Evolutionary conservation across 2,888 invertebrate species (phyloP), one percentile per base, ranked within the genome.

Genomic region (Patella caerulea): DNA sequence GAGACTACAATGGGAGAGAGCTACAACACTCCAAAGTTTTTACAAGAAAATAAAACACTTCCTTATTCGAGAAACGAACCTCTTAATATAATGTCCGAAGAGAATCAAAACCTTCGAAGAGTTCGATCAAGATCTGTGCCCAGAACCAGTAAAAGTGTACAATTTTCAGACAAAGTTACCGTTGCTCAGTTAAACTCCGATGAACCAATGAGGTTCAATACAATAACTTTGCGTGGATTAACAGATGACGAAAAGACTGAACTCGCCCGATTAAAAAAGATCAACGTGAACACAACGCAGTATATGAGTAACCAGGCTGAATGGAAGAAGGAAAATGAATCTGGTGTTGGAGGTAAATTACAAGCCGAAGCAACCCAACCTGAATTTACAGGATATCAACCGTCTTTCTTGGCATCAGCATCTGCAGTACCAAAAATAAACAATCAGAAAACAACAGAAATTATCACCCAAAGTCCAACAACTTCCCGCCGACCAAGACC

Each of bases 21-120:
- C 75, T 91, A 88, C 82, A 91, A 89, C 83, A 88, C 88, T 7
- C 80, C 81, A 71, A 91, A 89, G 79, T 91, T 90, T 82, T 83
- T 91, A 34, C 91, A 91, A 82, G 90, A 91, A 56, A 83, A 88
- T 59, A 81, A 84, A 34, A 76, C 91, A 24, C 83, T 85, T 24
- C 82, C 78, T 29, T 80, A 83, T 79, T 85, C 85, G n/a, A 81
- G 90, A 24, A 82, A 85, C 14, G 91, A 91, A 75, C 90, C 91
- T 0, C 79, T 85, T 0, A 79, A 83, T 73, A 77, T 91, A 45
- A 90, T 91, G 87, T 90, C 90, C 2, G 75, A 79, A 12, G 86
- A 88, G 78, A 90, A 90, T 81, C 86, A 89, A 78, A 84, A 85
- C 72, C 82, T 91, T 65, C 83, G 83, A 24, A 87, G 79, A 24